These are phyloP conservation scores for Stichodactyla mertensii DNA, from an alignment of 64 coral and sea anemone species.

Conservation along the genomic window DNA sequence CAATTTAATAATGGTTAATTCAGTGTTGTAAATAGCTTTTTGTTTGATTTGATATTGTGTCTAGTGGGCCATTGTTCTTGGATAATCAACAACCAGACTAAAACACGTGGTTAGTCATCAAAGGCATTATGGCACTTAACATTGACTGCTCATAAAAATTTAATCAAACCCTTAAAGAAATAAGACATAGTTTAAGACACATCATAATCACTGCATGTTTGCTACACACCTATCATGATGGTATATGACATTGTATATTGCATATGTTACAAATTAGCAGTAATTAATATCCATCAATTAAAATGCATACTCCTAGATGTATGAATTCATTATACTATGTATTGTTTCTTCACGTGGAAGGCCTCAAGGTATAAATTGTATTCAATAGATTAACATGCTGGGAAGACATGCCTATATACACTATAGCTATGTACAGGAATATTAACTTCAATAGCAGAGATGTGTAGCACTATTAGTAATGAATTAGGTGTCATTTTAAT, in stretches of 20 bases:
- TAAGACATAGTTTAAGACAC: not conserved
- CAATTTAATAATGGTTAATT: not conserved
- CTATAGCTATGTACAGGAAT: not conserved
- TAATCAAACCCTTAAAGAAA: not conserved
- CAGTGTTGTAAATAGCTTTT: not conserved
- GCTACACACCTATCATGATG: too few relatives aligned
- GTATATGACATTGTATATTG: too few relatives aligned
- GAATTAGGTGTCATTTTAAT: not conserved
- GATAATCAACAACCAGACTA: not conserved
- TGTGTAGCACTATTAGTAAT: not conserved
- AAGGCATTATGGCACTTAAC: not conserved
- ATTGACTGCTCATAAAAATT: not conserved
- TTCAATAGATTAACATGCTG: not conserved
- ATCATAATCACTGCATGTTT: not conserved
- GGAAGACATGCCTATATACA: not conserved
- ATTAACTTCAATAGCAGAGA: not conserved
- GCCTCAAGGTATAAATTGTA: not conserved
- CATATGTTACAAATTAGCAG: not conserved
- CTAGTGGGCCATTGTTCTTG: not conserved
- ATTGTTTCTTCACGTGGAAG: slow-evolving; percentile 7
- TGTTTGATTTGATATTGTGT: not conserved
- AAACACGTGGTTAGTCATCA: not conserved
- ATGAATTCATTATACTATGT: not conserved
- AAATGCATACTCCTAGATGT: not conserved
- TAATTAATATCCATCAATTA: not conserved